Evolutionary conservation across 2,888 invertebrate genomes (phyloP).

Genomic region (Abrostola triplasia): DNA sequence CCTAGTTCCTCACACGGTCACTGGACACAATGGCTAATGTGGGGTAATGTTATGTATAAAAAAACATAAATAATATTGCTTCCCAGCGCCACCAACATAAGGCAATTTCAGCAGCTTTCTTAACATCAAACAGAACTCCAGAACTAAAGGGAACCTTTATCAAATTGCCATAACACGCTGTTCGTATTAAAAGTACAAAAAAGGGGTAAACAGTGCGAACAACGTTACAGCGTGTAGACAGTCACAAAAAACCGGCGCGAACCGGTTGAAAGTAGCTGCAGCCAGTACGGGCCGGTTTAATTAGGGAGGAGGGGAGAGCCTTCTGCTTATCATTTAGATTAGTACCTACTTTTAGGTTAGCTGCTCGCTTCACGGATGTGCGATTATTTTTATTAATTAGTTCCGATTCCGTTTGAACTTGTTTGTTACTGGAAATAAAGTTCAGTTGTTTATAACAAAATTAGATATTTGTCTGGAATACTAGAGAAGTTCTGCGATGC

Average conservation of each 20-base stretch:
- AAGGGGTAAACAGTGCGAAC: constrained; percentile 23
- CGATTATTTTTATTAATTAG: too few relatives aligned
- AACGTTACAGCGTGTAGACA: constrained; percentile 8
- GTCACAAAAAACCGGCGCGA: constrained; percentile 14
- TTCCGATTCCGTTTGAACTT: too few relatives aligned
- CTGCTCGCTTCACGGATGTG: too few relatives aligned
- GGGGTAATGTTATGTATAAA: too few relatives aligned
- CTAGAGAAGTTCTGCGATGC: too few relatives aligned
- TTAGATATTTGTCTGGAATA: too few relatives aligned
- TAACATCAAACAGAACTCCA: neutral
- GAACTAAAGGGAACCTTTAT: constrained; percentile 9
- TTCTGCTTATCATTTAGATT: constrained; percentile 22
- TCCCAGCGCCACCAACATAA: too few relatives aligned
- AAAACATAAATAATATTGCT: too few relatives aligned
- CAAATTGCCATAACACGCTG: constrained; percentile 21
- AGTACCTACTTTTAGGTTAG: constrained; percentile 17
- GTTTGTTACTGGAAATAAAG: too few relatives aligned
- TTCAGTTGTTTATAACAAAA: too few relatives aligned
- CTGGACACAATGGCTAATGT: too few relatives aligned
- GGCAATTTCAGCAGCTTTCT: neutral
- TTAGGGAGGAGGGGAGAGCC: constrained; percentile 1
- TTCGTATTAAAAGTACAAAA: constrained; percentile 25
- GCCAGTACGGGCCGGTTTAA: constrained; percentile 21
- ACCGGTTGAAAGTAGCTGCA: constrained; percentile 12
- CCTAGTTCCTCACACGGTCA: too few relatives aligned